Evolutionary conservation across 2,888 invertebrate species (phyloP).

Genomic region (Alitta virens): DNA sequence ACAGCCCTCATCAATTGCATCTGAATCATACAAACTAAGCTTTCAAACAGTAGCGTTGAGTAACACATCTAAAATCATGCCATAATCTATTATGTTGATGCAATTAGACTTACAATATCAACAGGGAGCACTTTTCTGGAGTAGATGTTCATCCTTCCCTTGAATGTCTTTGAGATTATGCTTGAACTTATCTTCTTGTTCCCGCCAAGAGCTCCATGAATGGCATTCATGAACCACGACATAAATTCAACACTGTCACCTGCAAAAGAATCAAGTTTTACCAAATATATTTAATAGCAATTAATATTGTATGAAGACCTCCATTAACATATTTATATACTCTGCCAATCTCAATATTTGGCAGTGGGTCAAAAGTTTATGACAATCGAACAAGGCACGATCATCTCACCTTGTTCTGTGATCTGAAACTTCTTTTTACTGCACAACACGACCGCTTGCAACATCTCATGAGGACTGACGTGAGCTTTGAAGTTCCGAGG

Average conservation of each 20-base stretch:
- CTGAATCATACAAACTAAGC: too few relatives aligned
- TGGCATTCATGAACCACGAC: slow-evolving; percentile 95
- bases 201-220: slow-evolving; percentile 85
- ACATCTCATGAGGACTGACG: slow-evolving; percentile 99
- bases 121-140: slow-evolving; percentile 84
- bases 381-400: too few relatives aligned
- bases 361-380: too few relatives aligned
- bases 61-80: too few relatives aligned
- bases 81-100: too few relatives aligned
- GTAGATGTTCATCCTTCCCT: slow-evolving; percentile 63
- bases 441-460: slow-evolving; percentile 96
- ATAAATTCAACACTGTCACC: slow-evolving; percentile 97
- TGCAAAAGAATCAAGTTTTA: slow-evolving; percentile 55
- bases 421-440: slow-evolving; percentile 97
- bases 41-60: too few relatives aligned
- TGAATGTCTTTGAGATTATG: slow-evolving; percentile 91
- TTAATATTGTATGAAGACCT: too few relatives aligned
- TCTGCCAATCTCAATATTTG: too few relatives aligned
- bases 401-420: slow-evolving; percentile 86
- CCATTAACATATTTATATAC: too few relatives aligned
- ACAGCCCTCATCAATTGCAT: too few relatives aligned
- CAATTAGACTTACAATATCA: slow-evolving; percentile 66
- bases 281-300: too few relatives aligned
- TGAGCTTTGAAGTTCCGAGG: slow-evolving; percentile 98
- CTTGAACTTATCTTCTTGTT: slow-evolving; percentile 75